Evolutionary conservation across 2,113 vertebrate genomes (phyloP), one percentile per base, ranked within the genome.

Genomic region (Pluvialis apricaria): DNA sequence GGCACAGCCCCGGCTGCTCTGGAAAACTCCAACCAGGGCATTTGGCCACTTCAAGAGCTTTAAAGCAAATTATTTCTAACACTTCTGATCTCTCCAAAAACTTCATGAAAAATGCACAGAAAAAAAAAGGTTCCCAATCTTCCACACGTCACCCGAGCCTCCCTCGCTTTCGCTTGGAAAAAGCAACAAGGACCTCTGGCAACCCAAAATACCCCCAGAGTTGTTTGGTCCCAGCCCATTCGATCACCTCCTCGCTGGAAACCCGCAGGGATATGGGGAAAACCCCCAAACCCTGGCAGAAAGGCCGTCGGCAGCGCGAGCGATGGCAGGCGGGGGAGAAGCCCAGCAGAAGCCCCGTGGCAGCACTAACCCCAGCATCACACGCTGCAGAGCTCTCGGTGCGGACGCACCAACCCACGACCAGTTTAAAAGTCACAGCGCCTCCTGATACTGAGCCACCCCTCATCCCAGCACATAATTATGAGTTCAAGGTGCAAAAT

Each of bases 241-340:
- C 9, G 4, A 40, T 21, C 2, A 0, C 9, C 12, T 70, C 28
- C 45, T 78, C 15, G 0, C 34, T 47, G 36, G 47, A 40, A 90
- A 82, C 34, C 77, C 22, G 2, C 10, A 8, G 61, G n/a, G 28
- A 58, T 24, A 57, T 1, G 11, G 52, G 12, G 51, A 34, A 66
- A 57, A 40, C 2, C 51, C 51, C 71, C 42, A 24, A 29, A 24
- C 5, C 44, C 45, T 26, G 2, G 8, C 36, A 44, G 84, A 42
- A 61, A n/a, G 4, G 7, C 47, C 9, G 3, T 36, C 10, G 0
- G 54, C 36, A 13, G 32, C 5, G 0, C 0, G 2, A 36, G 44
- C 2, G 3, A 25, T 2, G 20, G 62, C 44, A 51, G 24, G 44
- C 61, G 17, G 62, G 62, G 28, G 29, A 13, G n/a, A 40, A 65